phyloP scores from a whole-genome alignment of 1,140 invertebrate genomes.

The Drosophila nigromelanica region DNA sequence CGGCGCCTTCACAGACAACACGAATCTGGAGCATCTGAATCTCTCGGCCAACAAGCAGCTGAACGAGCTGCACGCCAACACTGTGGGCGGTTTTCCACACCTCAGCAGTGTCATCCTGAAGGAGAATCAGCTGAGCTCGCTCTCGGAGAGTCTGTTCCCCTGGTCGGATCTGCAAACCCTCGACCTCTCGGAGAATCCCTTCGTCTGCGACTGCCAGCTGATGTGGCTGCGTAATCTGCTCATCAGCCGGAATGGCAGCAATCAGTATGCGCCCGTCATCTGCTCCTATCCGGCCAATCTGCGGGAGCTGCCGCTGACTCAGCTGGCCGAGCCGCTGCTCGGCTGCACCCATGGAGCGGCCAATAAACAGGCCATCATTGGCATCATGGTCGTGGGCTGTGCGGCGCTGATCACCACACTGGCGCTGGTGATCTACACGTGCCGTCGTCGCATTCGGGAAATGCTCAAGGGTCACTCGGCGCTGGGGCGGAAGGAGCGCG shows the following conservation, averaged over 20 bases:
- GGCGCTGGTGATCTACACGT: constrained; percentile 90
- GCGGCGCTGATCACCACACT: constrained; percentile 88
- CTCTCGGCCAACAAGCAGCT: constrained; percentile 91
- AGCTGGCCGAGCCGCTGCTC: constrained; percentile 89
- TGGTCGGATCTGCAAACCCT: constrained; percentile 91
- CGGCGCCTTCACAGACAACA: constrained; percentile 91
- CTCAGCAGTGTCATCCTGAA: constrained; percentile 89
- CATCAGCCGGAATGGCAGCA: constrained; percentile 87
- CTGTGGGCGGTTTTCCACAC: constrained; percentile 90
- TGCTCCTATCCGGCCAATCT: constrained; percentile 89
- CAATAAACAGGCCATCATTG: constrained; percentile 90
- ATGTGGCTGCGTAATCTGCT: constrained; percentile 92
- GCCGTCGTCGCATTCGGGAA: constrained; percentile 90
- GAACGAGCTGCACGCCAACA: constrained; percentile 88
- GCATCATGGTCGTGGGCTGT: constrained; percentile 88
- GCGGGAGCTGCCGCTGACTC: constrained; percentile 88
- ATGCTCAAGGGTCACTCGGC: constrained; percentile 91
- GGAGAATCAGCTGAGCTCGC: constrained; percentile 90
- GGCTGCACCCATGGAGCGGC: constrained; percentile 91
- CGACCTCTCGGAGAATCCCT: constrained; percentile 92
- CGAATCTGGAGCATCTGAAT: constrained; percentile 91
- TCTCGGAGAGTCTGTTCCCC: constrained; percentile 90
- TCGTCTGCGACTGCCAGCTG: constrained; percentile 92
- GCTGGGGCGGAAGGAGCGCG: constrained; percentile 91
- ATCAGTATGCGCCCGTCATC: constrained; percentile 85